Percentiles rank a stretch among this genome's conserved stretches.
Conservation (phyloP, 2,797 vertebrate species). For the Dicrostonyx torquatus region DNA sequence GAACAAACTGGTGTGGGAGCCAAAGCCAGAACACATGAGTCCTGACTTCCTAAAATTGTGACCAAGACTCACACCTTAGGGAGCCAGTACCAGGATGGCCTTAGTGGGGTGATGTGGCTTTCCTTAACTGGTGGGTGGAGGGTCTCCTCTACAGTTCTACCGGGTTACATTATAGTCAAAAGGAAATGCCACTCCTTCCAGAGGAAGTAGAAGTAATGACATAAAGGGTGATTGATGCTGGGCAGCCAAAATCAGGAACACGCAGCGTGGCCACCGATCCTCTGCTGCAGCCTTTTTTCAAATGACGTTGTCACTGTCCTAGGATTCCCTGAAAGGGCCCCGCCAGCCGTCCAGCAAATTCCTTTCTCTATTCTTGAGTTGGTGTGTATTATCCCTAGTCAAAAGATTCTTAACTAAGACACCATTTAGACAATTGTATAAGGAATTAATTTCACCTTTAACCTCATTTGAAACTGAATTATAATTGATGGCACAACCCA, state of each 20-base stretch:
- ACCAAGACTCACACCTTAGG: not conserved
- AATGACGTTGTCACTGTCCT: not conserved
- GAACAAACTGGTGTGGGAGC: not conserved
- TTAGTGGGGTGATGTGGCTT: not conserved
- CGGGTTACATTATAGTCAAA: not conserved
- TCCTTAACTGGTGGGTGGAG: not conserved
- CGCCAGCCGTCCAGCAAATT: not conserved
- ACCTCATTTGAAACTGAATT: not conserved
- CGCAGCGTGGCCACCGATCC: not conserved
- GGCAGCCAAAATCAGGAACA: not conserved
- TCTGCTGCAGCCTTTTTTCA: not conserved
- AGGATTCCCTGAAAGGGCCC: not conserved
- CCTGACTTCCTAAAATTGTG: not conserved
- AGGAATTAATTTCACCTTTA: slow-evolving; percentile 50
- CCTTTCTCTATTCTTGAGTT: not conserved
- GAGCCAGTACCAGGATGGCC: not conserved
- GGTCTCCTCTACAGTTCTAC: not conserved
- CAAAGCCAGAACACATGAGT: not conserved
- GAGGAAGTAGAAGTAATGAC: not conserved
- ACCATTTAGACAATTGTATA: not conserved
- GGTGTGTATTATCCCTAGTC: not conserved
- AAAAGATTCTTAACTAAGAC: slow-evolving; percentile 36
- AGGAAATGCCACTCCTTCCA: not conserved
- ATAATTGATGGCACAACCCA: not conserved
- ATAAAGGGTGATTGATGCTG: not conserved